A percentile compares a stretch with the other conserved stretches of the same genome.
Conservation (phyloP, 2,797 vertebrate genomes). For the Sebastes trivittatus region DNA sequence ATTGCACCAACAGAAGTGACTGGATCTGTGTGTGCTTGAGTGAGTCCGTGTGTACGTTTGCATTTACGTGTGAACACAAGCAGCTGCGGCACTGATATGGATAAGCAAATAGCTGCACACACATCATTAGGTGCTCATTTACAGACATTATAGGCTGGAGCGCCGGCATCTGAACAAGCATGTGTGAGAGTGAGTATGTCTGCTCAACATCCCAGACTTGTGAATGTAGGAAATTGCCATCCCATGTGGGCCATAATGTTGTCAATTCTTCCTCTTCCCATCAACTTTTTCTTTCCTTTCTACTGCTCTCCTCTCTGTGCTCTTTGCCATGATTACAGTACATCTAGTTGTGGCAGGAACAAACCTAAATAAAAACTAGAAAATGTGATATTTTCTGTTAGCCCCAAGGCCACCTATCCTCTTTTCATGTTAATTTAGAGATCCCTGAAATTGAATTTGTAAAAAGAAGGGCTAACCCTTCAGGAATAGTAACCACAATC, state of each 20-base stretch:
- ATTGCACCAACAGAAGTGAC: neutral
- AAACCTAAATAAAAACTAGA: neutral
- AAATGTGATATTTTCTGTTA: neutral
- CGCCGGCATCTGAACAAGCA: neutral
- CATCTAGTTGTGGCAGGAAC: neutral
- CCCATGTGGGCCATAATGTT: conserved; percentile 49
- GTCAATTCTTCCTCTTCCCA: conserved; percentile 78
- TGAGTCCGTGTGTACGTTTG: neutral
- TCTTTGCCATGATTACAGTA: neutral
- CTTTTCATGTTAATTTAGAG: neutral
- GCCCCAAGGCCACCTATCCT: neutral
- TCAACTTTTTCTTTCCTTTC: conserved; percentile 30
- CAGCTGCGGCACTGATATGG: conserved; percentile 66
- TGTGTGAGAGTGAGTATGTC: conserved; percentile 7
- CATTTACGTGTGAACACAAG: conserved; percentile 58
- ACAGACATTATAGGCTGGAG: conserved; percentile 54
- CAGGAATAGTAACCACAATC: neutral
- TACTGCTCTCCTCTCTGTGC: neutral
- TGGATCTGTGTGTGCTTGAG: neutral
- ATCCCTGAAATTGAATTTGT: neutral
- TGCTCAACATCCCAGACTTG: neutral
- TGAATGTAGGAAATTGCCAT: conserved; percentile 44
- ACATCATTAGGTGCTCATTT: conserved; percentile 75
- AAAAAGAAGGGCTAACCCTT: neutral
- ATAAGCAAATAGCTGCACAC: conserved; percentile 71